These are phyloP conservation scores for Drosophila prolongata DNA, from an alignment of 2,888 invertebrate genomes.

Conservation along the genomic window DNA sequence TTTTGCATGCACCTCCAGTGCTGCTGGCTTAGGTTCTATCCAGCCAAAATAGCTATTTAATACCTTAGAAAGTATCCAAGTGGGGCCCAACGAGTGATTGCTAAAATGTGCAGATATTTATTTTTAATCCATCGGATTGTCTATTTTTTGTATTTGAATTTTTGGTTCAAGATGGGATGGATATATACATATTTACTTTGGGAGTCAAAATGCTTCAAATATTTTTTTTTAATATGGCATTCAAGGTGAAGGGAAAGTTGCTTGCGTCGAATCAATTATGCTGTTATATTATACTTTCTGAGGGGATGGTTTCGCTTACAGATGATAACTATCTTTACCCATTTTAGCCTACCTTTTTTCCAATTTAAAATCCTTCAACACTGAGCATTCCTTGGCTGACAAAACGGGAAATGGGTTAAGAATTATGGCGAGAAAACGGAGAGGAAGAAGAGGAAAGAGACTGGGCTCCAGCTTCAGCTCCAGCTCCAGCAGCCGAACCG, in stretches of 20 bases:
- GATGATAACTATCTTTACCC: too few species aligned
- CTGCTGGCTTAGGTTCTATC: neutral
- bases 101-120: too few species aligned
- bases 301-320: too few species aligned
- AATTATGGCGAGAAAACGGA: constrained; percentile 51
- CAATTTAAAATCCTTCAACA: neutral
- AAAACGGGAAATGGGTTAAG: constrained; percentile 68
- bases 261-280: too few species aligned
- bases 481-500: constrained; percentile 52
- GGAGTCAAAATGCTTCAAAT: neutral
- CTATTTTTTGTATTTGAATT: neutral
- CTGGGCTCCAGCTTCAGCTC: constrained; percentile 32
- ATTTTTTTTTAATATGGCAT: too few species aligned
- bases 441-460: constrained; percentile 45
- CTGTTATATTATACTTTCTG: too few species aligned
- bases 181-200: neutral
- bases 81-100: too few species aligned
- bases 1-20: constrained; percentile 4
- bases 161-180: too few species aligned
- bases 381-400: constrained; percentile 15
- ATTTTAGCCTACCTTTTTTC: neutral
- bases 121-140: too few species aligned
- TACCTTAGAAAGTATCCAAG: neutral
- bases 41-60: neutral
- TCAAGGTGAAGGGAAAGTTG: too few species aligned